These are phyloP conservation scores for Maconellicoccus hirsutus DNA, from an alignment of 1,140 invertebrate genomes.

Conservation along the genomic window DNA sequence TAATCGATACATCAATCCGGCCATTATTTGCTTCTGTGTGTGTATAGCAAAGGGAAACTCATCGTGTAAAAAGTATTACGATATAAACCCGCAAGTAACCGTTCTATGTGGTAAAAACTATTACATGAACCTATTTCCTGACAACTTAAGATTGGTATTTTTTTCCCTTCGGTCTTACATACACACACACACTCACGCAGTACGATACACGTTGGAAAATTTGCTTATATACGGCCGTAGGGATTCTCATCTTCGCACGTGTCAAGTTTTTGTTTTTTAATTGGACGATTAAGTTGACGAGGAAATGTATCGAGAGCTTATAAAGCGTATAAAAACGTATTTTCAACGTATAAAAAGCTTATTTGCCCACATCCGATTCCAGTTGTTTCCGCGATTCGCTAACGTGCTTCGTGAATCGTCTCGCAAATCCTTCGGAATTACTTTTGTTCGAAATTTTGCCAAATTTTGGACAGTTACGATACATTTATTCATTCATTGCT, in stretches of 20 bases:
- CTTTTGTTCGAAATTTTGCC: conserved; percentile 8
- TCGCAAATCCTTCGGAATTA: neutral
- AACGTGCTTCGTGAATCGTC: neutral
- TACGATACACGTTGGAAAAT: too few relatives aligned
- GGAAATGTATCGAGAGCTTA: neutral
- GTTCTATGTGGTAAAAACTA: neutral
- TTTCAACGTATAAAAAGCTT: too few relatives aligned
- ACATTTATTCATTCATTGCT: neutral
- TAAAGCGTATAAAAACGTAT: too few relatives aligned
- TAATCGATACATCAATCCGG: conserved; percentile 19
- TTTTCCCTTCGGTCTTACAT: neutral
- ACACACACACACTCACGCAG: too few relatives aligned
- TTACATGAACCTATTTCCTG: conserved; percentile 10
- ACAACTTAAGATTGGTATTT: conserved; percentile 7
- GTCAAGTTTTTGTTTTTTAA: neutral
- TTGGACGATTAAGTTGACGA: neutral
- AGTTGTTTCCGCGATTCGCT: too few relatives aligned
- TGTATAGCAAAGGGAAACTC: neutral
- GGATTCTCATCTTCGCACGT: neutral
- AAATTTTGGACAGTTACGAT: neutral
- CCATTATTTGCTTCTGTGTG: neutral
- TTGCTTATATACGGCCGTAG: too few relatives aligned
- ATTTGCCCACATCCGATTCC: too few relatives aligned
- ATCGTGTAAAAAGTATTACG: conserved; percentile 20
- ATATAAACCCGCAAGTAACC: neutral